Evolutionary conservation across 2,113 vertebrate species (phyloP).

Genomic region (Gasterosteus aculeatus): DNA sequence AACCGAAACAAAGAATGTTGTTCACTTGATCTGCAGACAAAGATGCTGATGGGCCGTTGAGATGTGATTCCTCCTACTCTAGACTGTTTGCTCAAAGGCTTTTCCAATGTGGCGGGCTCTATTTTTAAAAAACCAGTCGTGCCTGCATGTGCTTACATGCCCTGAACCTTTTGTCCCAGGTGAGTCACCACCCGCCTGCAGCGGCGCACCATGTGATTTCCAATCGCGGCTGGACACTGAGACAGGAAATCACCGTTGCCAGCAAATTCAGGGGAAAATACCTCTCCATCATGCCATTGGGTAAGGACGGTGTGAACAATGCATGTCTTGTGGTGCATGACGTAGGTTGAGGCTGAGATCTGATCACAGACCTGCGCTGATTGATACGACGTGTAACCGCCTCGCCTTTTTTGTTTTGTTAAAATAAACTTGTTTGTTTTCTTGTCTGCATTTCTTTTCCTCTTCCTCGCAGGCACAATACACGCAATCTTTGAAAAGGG

Average conservation of each 20-base stretch:
- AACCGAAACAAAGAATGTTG: background rate
- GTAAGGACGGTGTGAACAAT: constrained; percentile 71
- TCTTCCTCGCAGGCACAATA: constrained; percentile 86
- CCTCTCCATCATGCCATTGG: constrained; percentile 96
- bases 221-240: constrained; percentile 91
- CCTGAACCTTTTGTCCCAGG: constrained; percentile 78
- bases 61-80: background rate
- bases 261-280: constrained; percentile 99
- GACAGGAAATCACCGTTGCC: constrained; percentile 96
- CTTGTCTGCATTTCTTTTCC: background rate
- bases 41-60: background rate
- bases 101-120: background rate
- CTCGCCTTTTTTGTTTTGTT: background rate
- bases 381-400: background rate
- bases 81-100: background rate
- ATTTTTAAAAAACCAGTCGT: background rate
- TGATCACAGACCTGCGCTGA: background rate
- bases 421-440: no score
- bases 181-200: constrained; percentile 95
- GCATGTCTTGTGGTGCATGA: background rate
- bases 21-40: background rate
- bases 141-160: fast-evolving
- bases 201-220: constrained; percentile 94
- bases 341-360: background rate
- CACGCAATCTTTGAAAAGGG: constrained; percentile 93